phyloP scores from a whole-genome alignment of 1,140 invertebrate genomes.

The Bradynema listronoti region DNA sequence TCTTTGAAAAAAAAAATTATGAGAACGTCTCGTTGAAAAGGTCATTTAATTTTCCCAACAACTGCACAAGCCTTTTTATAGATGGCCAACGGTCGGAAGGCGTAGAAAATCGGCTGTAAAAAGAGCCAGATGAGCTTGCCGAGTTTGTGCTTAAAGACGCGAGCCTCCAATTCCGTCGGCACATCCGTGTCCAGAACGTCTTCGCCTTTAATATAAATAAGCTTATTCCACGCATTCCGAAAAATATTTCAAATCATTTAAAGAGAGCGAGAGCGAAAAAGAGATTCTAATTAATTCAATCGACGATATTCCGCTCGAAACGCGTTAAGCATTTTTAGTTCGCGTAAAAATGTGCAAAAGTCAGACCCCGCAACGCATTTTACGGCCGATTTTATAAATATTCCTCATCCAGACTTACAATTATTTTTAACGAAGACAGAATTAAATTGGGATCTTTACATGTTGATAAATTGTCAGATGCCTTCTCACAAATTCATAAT shows the following conservation, averaged over 20 bases:
- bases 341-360: too few species aligned
- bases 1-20: constrained; percentile 17
- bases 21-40: constrained; percentile 1
- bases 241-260: constrained; percentile 4
- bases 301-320: not conserved
- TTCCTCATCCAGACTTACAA: too few species aligned
- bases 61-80: constrained; percentile 69
- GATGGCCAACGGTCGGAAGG: constrained; percentile 79
- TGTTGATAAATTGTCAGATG: too few species aligned
- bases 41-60: not conserved
- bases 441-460: too few species aligned
- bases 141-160: constrained; percentile 82
- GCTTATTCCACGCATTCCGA: not conserved
- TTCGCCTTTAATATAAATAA: constrained; percentile 64
- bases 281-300: not conserved
- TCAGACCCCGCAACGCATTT: too few species aligned
- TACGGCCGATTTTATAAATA: too few species aligned
- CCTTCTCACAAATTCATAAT: too few species aligned
- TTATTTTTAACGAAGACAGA: too few species aligned
- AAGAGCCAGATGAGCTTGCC: constrained; percentile 88
- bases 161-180: constrained; percentile 82
- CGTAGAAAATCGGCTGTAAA: constrained; percentile 92
- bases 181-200: constrained; percentile 90
- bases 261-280: constrained; percentile 35
- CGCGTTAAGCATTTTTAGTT: not conserved